Evolutionary conservation across 1,140 invertebrate species (phyloP).

Genomic region (Adelges cooleyi): DNA sequence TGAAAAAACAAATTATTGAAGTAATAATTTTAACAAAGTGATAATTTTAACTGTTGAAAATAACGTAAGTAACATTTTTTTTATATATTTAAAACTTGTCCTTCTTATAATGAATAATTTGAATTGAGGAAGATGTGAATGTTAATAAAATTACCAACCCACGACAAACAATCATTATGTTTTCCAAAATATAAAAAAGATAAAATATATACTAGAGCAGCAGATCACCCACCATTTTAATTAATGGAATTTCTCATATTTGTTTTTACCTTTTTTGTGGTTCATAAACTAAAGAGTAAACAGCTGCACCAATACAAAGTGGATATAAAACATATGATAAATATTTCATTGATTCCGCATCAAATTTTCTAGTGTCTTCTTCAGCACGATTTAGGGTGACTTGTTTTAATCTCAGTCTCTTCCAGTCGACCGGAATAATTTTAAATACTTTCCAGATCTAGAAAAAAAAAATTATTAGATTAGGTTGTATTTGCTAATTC

Average conservation of each 20-base stretch:
- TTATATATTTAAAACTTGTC: too few relatives aligned
- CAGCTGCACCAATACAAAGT: conserved; percentile 67
- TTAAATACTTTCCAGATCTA: conserved; percentile 92
- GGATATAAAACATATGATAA: conserved; percentile 87
- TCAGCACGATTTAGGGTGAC: conserved; percentile 43
- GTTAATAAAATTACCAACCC: too few relatives aligned
- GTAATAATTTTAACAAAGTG: too few relatives aligned
- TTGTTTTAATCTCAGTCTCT: conserved; percentile 37
- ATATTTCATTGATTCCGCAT: conserved; percentile 83
- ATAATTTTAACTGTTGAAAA: too few relatives aligned
- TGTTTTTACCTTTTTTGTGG: conserved; percentile 68
- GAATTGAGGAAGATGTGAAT: too few relatives aligned
- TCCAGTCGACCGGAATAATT: conserved; percentile 61
- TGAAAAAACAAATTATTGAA: too few relatives aligned
- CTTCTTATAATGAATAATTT: too few relatives aligned
- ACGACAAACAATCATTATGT: too few relatives aligned
- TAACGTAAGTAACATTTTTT: too few relatives aligned
- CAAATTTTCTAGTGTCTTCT: conserved; percentile 67
- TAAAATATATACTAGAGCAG: too few relatives aligned
- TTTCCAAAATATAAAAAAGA: too few relatives aligned
- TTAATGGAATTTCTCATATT: conserved; percentile 17
- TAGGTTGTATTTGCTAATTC: background rate
- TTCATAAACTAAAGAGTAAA: conserved; percentile 85
- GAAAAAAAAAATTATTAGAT: conserved; percentile 31
- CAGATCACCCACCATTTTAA: too few relatives aligned